Evolutionary conservation across 2,888 invertebrate species (phyloP).

Genomic region (Clivina fossor): DNA sequence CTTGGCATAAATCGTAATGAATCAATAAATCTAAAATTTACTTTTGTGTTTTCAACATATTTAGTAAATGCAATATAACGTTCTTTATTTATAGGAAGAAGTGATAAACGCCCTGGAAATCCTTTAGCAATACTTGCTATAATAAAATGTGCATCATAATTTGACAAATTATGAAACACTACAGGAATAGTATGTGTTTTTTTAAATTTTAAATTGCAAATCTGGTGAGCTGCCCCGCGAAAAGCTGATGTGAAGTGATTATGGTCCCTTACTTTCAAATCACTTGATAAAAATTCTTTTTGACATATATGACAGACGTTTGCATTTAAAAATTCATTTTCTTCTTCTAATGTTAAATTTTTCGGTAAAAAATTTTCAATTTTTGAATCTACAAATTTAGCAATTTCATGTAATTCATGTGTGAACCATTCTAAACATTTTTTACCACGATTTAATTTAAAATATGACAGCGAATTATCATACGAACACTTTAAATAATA

Average conservation of each 20-base stretch:
- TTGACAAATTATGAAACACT: slow-evolving; percentile 42
- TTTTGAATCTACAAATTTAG: slow-evolving; percentile 3
- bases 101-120: not conserved
- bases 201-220: slow-evolving; percentile 43
- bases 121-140: slow-evolving; percentile 4
- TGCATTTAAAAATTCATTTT: not conserved
- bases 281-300: slow-evolving; percentile 10
- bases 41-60: slow-evolving; percentile 8
- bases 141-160: slow-evolving; percentile 41
- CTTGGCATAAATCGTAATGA: slow-evolving; percentile 40
- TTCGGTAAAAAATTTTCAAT: slow-evolving; percentile 6
- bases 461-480: slow-evolving; percentile 40
- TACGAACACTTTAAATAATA: slow-evolving; percentile 42
- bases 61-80: slow-evolving; percentile 16
- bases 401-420: slow-evolving; percentile 9
- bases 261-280: slow-evolving; percentile 40
- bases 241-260: slow-evolving; percentile 39
- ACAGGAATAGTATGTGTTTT: slow-evolving; percentile 39
- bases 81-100: slow-evolving; percentile 15
- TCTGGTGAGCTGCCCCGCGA: slow-evolving; percentile 37
- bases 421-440: slow-evolving; percentile 40
- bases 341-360: slow-evolving; percentile 10
- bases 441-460: slow-evolving; percentile 35
- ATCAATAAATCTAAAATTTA: slow-evolving; percentile 28
- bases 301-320: slow-evolving; percentile 28